A percentile compares a stretch with the other conserved stretches of the same genome.
Conservation (phyloP, 2,797 vertebrate species). For the Monodelphis domestica region DNA sequence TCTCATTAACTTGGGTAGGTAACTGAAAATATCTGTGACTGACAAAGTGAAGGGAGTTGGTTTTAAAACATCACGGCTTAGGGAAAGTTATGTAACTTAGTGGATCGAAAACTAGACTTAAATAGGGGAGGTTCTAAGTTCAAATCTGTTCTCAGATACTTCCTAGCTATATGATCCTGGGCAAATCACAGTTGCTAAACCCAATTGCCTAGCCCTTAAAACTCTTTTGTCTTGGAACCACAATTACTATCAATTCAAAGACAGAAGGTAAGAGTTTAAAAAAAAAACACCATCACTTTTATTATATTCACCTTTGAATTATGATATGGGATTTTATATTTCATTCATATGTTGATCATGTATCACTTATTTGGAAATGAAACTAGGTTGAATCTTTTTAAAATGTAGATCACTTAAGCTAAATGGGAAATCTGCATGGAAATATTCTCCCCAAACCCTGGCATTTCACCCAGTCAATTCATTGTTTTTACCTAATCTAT, state of each 20-base stretch:
- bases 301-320: neutral
- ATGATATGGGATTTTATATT: neutral
- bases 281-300: neutral
- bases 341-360: neutral
- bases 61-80: neutral
- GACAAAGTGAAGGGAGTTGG: neutral
- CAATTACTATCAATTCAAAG: too few species aligned
- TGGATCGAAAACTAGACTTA: too few species aligned
- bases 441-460: neutral
- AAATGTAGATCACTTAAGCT: neutral
- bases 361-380: neutral
- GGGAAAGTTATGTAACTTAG: too few species aligned
- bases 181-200: too few species aligned
- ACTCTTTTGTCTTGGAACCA: too few species aligned
- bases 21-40: neutral
- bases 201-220: too few species aligned
- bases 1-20: neutral
- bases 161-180: too few species aligned
- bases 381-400: neutral
- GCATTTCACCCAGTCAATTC: constrained; percentile 32
- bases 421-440: neutral
- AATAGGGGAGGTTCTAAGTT: too few species aligned
- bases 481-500: neutral
- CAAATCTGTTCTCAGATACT: too few species aligned
- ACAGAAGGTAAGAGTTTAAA: too few species aligned